A percentile compares a stretch with the other conserved stretches of the same genome.
These are phyloP conservation scores for cat (Felis catus) DNA, from an alignment of 2,113 vertebrate genomes.

Conservation along the genomic window DNA sequence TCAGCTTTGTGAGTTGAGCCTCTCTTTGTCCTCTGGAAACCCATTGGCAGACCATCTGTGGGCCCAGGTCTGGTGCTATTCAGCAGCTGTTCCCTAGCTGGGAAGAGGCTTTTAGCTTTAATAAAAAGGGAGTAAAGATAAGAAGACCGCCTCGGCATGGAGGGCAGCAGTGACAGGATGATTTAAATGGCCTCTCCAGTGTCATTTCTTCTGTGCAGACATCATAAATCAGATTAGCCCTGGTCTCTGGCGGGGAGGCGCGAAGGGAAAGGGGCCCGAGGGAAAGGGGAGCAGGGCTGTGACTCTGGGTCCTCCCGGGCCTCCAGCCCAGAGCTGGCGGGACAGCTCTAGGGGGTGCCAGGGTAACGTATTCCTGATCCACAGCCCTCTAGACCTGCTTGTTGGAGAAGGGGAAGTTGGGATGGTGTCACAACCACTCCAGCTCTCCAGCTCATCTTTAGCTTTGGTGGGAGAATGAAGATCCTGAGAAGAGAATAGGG, in stretches of 20 bases:
- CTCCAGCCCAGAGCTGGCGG: background rate
- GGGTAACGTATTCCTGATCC: background rate
- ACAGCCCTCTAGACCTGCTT: background rate
- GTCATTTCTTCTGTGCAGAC: conserved; percentile 80
- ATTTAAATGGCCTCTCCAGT: conserved; percentile 82
- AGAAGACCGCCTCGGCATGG: conserved; percentile 63
- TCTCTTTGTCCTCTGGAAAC: conserved; percentile 39
- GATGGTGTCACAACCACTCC: background rate
- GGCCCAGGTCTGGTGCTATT: conserved; percentile 31
- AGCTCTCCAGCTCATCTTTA: background rate
- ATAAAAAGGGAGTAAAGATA: conserved; percentile 80
- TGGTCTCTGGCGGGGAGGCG: conserved; percentile 49
- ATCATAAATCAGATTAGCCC: conserved; percentile 81
- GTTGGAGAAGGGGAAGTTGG: background rate
- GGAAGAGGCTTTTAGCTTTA: conserved; percentile 81
- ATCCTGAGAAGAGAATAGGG: background rate
- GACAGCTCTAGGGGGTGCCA: background rate
- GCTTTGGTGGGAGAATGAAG: background rate
- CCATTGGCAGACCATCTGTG: background rate
- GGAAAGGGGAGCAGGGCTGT: background rate
- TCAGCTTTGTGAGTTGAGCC: background rate
- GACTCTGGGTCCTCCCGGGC: background rate
- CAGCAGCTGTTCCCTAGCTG: conserved; percentile 64
- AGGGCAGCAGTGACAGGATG: conserved; percentile 78
- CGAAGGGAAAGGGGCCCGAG: background rate